phyloP scores from a whole-genome alignment of 37 sponge, comb jelly and placozoan species.

The Haliclona indistincta region DNA sequence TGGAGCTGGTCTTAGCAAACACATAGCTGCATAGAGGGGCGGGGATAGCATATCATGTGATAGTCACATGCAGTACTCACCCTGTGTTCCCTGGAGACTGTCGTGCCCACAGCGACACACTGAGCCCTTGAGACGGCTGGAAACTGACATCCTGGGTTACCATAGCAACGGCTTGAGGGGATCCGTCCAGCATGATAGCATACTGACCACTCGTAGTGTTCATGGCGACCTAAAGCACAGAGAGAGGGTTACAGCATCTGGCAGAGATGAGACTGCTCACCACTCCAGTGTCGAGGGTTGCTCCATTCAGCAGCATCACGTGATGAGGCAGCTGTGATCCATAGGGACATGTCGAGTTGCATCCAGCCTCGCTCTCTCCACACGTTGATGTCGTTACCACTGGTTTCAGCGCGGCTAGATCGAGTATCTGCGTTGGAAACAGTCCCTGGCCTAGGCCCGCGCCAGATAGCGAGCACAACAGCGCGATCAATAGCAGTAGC shows the following conservation, averaged over 20 bases:
- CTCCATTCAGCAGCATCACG: conserved; percentile 26
- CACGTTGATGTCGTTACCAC: conserved; percentile 23
- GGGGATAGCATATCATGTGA: neutral
- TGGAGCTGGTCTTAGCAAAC: conserved; percentile 64
- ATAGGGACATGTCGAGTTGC: conserved; percentile 70
- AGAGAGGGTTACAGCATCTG: neutral
- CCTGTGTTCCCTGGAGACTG: conserved; percentile 61
- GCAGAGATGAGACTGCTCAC: conserved; percentile 15
- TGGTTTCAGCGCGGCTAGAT: conserved; percentile 6
- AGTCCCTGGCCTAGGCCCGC: conserved; percentile 26
- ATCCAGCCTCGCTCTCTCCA: conserved; percentile 11
- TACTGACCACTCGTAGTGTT: neutral
- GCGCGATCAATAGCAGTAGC: no score
- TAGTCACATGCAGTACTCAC: conserved; percentile 18
- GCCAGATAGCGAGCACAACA: no score
- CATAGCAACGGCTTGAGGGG: conserved; percentile 29
- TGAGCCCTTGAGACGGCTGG: conserved; percentile 49
- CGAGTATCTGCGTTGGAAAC: conserved; percentile 12
- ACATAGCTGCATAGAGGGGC: conserved; percentile 43
- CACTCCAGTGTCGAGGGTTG: conserved; percentile 31
- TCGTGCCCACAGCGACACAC: conserved; percentile 58
- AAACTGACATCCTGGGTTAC: neutral
- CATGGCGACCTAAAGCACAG: neutral
- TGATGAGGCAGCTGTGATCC: conserved; percentile 10
- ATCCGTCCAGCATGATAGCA: conserved; percentile 46